Evolutionary conservation across 1,140 invertebrate species (phyloP).

Genomic region (Ostrea edulis): DNA sequence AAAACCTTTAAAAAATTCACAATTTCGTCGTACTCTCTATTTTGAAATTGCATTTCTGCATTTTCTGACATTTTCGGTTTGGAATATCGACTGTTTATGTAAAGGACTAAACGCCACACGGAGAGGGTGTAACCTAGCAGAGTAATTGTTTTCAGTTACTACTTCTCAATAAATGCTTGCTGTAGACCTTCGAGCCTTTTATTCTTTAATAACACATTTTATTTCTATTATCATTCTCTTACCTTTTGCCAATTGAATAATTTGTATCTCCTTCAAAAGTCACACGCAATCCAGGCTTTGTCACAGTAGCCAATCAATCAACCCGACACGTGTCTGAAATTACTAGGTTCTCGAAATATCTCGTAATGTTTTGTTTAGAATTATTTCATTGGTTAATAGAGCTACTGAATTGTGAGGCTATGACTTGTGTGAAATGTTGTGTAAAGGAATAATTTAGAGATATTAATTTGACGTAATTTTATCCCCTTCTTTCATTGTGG

Average conservation of each 20-base stretch:
- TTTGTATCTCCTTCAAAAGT: slow-evolving; percentile 20
- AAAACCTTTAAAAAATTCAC: too few relatives aligned
- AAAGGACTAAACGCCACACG: neutral
- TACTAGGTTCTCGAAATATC: neutral
- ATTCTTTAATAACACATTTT: slow-evolving; percentile 18
- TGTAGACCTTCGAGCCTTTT: slow-evolving; percentile 4
- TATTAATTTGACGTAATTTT: neutral
- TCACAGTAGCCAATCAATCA: slow-evolving; percentile 6
- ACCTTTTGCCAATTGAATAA: slow-evolving; percentile 12
- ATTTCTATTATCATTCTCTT: neutral
- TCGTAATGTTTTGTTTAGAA: neutral
- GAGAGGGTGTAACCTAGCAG: neutral
- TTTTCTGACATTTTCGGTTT: too few relatives aligned
- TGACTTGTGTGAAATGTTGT: neutral
- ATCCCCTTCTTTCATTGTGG: neutral
- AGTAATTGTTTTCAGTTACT: neutral
- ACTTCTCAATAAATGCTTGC: neutral
- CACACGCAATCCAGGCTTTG: neutral
- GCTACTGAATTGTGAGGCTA: neutral
- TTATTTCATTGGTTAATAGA: neutral
- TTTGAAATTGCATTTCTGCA: too few relatives aligned
- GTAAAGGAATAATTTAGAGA: neutral
- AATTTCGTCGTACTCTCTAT: too few relatives aligned
- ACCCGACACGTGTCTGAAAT: slow-evolving; percentile 6
- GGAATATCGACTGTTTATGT: too few relatives aligned